Conservation (phyloP, 2,797 vertebrate species). For the Enteromius treurensis region DNA sequence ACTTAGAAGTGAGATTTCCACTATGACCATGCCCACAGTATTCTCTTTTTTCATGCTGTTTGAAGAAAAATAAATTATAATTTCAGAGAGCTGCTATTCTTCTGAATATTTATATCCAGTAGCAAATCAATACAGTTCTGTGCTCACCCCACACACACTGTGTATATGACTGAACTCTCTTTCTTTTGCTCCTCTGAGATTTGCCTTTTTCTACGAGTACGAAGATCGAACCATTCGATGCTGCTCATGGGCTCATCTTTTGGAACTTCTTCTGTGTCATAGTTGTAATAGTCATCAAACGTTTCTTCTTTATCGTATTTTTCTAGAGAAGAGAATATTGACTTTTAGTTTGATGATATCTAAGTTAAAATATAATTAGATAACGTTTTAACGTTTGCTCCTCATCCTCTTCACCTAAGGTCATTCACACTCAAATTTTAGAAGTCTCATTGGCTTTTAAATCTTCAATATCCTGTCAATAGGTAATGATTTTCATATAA, state of each 20-base stretch:
- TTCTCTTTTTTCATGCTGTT: constrained; percentile 60
- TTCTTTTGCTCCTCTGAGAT: constrained; percentile 38
- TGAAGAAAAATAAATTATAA: too few relatives aligned
- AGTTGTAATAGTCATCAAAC: constrained; percentile 62
- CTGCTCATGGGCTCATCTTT: constrained; percentile 52
- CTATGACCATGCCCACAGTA: constrained; percentile 72
- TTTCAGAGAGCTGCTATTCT: background rate
- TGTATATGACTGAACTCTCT: constrained; percentile 64
- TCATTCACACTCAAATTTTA: background rate
- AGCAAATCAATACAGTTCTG: background rate
- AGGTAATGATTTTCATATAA: background rate
- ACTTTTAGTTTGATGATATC: background rate
- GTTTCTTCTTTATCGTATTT: background rate
- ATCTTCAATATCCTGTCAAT: background rate
- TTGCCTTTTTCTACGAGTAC: constrained; percentile 69
- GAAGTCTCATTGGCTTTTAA: background rate
- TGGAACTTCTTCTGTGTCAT: constrained; percentile 34
- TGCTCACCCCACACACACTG: constrained; percentile 72
- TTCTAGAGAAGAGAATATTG: constrained; percentile 16
- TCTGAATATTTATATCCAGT: background rate
- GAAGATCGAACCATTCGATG: constrained; percentile 74
- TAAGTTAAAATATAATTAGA: background rate
- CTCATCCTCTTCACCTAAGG: background rate
- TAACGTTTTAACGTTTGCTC: background rate
- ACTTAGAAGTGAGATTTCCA: constrained; percentile 76